Conservation (phyloP, 2,888 invertebrate genomes). For the Drosophila subquinaria region DNA sequence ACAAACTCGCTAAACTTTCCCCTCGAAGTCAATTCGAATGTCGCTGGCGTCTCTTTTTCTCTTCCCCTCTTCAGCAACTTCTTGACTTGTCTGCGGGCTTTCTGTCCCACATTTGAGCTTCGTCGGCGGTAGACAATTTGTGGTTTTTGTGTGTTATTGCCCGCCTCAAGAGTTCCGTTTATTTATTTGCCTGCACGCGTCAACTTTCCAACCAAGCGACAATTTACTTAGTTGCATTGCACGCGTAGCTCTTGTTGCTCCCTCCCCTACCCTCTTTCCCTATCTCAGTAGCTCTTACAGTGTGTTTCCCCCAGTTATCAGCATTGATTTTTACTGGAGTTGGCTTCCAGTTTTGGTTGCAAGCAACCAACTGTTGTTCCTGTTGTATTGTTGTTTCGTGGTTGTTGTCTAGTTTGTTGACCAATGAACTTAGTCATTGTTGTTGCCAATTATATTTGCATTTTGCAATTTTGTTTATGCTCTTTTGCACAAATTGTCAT, state of each 20-base stretch:
- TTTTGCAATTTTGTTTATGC: constrained; percentile 52
- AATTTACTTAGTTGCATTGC: constrained; percentile 62
- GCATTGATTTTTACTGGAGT: constrained; percentile 25
- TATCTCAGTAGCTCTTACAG: too few species aligned
- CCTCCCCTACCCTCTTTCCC: neutral
- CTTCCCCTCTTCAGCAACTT: constrained; percentile 28
- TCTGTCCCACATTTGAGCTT: constrained; percentile 67
- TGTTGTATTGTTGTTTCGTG: constrained; percentile 32
- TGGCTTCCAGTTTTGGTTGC: constrained; percentile 17
- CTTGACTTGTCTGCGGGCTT: constrained; percentile 45
- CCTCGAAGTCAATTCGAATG: constrained; percentile 57
- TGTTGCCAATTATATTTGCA: constrained; percentile 64
- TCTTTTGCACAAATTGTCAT: constrained; percentile 54
- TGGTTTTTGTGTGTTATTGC: constrained; percentile 16
- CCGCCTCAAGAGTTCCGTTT: constrained; percentile 62
- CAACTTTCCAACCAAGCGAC: constrained; percentile 67
- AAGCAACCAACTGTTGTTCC: constrained; percentile 14
- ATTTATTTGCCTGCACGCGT: constrained; percentile 53
- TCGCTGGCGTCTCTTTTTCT: constrained; percentile 17
- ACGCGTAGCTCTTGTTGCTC: constrained; percentile 23
- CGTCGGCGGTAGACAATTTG: constrained; percentile 23
- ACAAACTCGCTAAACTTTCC: constrained; percentile 66
- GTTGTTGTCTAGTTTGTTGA: constrained; percentile 49
- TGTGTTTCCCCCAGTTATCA: neutral
- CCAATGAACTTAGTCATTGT: constrained; percentile 73